Evolutionary conservation across 2,888 invertebrate genomes (phyloP), one percentile per base, ranked within the genome.

Genomic region (Anticlea derivata): DNA sequence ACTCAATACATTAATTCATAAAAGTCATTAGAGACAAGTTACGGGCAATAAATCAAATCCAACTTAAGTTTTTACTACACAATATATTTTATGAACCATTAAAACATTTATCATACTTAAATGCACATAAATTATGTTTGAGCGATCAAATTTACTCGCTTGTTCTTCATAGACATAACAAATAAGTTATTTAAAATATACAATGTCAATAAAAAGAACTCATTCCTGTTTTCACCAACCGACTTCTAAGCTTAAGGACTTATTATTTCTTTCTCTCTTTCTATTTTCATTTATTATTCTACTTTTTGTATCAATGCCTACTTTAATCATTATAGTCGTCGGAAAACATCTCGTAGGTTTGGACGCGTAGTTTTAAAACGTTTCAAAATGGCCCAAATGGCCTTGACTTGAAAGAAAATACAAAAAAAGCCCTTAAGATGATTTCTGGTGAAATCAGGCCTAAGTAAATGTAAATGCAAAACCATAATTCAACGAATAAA

Each of bases 71-170:
- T 71, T 72, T 69, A 65, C 73, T 78, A 76, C 75, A 77, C 73
- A 77, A 74, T 75, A 74, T 71, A 75, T 75, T 72, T 74, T 70
- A 61, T 67, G 53, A 73, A 76, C 70, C 66, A 64, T 71, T 66
- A 58, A 73, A 70, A 75, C 72, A 71, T 71, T 63, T 69, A 52
- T 58, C 68, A 72, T 67, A 69, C 63, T 68, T 75, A 80, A 80
- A 82, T 78, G 78, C 80, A 81, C 64, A 63, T 71, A 71, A 63
- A 55, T 58, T 33, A 40, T 69, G 70, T 75, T 81, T 82, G 80
- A 80, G 79, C 81, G 69, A 66, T 69, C 66, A 70, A 69, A 68
- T 60, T 57, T 54, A 65, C 53, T 61, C 59, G 54, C 44, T 41
- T 23, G 44, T 17, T 49, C 53, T 43, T 24, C 46, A 35, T 43